Evolutionary conservation across 2,113 vertebrate species (phyloP).

Genomic region (Myotis yumanensis): DNA sequence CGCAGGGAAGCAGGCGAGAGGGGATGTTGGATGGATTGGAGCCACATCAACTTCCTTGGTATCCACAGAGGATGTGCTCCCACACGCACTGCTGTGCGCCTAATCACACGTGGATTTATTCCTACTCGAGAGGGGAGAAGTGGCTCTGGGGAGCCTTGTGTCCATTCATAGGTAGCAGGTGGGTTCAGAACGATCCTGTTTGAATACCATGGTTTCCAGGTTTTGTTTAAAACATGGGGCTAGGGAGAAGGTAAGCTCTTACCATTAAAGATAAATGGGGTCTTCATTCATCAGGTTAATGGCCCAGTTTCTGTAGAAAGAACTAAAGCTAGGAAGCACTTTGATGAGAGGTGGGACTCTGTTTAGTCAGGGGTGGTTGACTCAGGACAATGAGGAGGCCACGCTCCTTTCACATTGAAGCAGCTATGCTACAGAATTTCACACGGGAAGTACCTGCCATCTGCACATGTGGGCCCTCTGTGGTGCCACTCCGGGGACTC

Average conservation of each 20-base stretch:
- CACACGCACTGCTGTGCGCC: background rate
- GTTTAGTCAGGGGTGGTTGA: no score
- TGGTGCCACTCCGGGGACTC: no score
- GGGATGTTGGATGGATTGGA: background rate
- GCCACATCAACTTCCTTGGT: background rate
- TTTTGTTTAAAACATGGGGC: background rate
- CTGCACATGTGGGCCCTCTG: no score
- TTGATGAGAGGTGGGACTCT: background rate
- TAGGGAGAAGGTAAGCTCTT: background rate
- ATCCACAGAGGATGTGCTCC: background rate
- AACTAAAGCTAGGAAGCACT: background rate
- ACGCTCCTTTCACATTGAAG: rapidly evolving
- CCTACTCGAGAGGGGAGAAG: no score
- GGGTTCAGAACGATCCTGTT: rapidly evolving
- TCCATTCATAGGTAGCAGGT: background rate
- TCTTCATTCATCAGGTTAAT: background rate
- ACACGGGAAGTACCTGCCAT: rapidly evolving
- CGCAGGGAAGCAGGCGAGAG: rapidly evolving
- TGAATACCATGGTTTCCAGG: background rate
- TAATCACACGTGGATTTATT: rapidly evolving
- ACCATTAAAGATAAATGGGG: background rate
- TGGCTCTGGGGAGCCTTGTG: rapidly evolving
- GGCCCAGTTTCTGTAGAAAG: background rate
- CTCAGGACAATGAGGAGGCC: rapidly evolving
- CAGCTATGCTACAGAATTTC: rapidly evolving